Conservation (phyloP, 2,888 invertebrate genomes). For the Epistrophe grossulariae region DNA sequence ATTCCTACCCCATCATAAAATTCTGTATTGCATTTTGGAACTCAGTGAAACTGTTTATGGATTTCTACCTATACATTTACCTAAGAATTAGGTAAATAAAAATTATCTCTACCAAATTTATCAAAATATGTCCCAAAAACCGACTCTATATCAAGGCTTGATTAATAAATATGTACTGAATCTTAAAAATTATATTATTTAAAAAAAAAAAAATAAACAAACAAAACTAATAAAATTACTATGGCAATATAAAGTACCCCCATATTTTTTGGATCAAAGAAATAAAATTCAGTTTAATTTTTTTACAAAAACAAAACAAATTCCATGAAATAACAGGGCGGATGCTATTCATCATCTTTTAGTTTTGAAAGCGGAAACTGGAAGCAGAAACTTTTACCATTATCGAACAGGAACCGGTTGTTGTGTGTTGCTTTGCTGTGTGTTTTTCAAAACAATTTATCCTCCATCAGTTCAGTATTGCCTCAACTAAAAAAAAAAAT, state of each 20-base stretch:
- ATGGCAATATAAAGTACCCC: background rate
- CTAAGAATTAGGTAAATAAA: no score
- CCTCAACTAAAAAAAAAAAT: constrained; percentile 28
- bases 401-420: constrained; percentile 64
- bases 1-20: no score
- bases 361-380: constrained; percentile 61
- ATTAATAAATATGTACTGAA: no score
- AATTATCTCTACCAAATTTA: no score
- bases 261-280: background rate
- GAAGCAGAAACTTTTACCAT: constrained; percentile 64
- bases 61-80: no score
- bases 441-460: constrained; percentile 48
- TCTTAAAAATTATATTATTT: no score
- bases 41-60: no score
- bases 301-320: background rate
- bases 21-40: no score
- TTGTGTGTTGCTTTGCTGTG: constrained; percentile 33
- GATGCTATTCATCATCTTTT: constrained; percentile 55
- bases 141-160: no score
- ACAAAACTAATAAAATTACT: background rate
- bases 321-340: constrained; percentile 27
- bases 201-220: background rate
- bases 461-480: constrained; percentile 34
- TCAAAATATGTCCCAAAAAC: no score
- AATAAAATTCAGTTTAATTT: background rate